Percentiles rank a stretch among this genome's conserved stretches.
Conservation (phyloP, 1,140 invertebrate genomes). For the Calycopis cecrops region DNA sequence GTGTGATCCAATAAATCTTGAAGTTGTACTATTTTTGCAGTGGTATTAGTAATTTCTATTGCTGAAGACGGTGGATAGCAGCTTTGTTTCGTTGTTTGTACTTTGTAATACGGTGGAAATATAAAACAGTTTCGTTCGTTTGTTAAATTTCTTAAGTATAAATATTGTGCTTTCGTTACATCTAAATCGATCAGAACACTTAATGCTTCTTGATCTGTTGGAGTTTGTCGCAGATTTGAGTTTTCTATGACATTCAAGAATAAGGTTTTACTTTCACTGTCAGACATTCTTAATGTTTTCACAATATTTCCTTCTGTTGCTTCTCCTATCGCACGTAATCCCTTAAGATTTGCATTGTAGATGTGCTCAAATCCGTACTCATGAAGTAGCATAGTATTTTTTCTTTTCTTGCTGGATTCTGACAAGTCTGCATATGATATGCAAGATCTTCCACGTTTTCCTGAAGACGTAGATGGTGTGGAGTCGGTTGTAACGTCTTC, state of each 20-base stretch:
- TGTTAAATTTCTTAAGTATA: slow-evolving; percentile 14
- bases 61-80: slow-evolving; percentile 16
- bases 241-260: slow-evolving; percentile 10
- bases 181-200: too few relatives aligned
- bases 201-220: slow-evolving; percentile 16
- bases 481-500: background rate
- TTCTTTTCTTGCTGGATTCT: slow-evolving; percentile 15
- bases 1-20: slow-evolving; percentile 16
- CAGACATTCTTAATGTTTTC: slow-evolving; percentile 4
- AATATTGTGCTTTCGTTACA: slow-evolving; percentile 21
- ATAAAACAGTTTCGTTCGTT: slow-evolving; percentile 13
- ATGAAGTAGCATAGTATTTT: slow-evolving; percentile 16
- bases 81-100: slow-evolving; percentile 11
- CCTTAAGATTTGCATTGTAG: slow-evolving; percentile 16
- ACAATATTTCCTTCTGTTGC: slow-evolving; percentile 12
- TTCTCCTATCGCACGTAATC: slow-evolving; percentile 17
- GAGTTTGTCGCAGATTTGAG: slow-evolving; percentile 2
- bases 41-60: slow-evolving; percentile 7
- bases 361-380: slow-evolving; percentile 18
- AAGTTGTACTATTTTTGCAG: slow-evolving; percentile 12
- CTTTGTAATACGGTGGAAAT: slow-evolving; percentile 14
- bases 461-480: slow-evolving; percentile 5
- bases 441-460: slow-evolving; percentile 7
- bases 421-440: slow-evolving; percentile 17
- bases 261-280: slow-evolving; percentile 14